phyloP scores from a whole-genome alignment of 2,113 vertebrate genomes.

The Tachycineta bicolor region DNA sequence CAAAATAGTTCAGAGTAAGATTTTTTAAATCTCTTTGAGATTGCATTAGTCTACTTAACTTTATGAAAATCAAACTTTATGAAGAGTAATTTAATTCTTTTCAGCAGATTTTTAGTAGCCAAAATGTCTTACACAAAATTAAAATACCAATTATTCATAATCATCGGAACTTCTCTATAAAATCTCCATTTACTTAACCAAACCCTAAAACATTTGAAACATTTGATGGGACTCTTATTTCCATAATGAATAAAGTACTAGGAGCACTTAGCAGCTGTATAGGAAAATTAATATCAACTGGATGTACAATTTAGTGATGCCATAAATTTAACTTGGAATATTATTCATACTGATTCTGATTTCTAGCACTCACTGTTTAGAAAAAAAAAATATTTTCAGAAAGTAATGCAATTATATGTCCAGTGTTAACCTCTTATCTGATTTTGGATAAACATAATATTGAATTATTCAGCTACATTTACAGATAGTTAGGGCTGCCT shows the following conservation, averaged over 20 bases:
- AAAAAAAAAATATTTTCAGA: background rate
- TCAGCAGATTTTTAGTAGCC: conserved; percentile 19
- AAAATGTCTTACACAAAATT: conserved; percentile 17
- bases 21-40: background rate
- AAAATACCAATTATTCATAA: conserved; percentile 22
- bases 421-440: background rate
- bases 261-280: background rate
- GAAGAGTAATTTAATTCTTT: conserved; percentile 31
- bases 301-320: background rate
- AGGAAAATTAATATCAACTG: background rate
- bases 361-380: background rate
- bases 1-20: conserved; percentile 2
- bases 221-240: background rate
- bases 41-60: conserved; percentile 3
- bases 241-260: background rate
- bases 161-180: background rate
- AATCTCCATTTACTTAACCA: conserved; percentile 54
- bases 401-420: background rate
- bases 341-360: background rate
- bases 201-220: background rate
- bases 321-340: background rate
- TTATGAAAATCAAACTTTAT: conserved; percentile 31
- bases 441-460: background rate
- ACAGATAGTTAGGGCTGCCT: background rate
- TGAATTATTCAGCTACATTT: background rate